These are phyloP conservation scores for Pristionchus fissidentatus DNA, from an alignment of 2,888 invertebrate genomes.

Conservation along the genomic window DNA sequence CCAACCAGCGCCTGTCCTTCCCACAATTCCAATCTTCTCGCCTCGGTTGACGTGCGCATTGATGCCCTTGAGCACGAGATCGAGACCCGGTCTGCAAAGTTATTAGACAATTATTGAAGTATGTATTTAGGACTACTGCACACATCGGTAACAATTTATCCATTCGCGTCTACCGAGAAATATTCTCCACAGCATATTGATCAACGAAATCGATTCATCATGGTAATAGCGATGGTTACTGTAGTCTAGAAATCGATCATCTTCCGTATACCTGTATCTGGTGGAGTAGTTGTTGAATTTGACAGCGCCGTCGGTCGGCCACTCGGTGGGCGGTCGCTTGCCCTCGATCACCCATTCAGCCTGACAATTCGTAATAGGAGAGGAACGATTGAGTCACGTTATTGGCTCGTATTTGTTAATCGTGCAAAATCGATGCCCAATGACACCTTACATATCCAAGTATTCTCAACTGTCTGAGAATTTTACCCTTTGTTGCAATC, in stretches of 20 bases:
- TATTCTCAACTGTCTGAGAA: background rate
- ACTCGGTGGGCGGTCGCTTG: slow-evolving; percentile 51
- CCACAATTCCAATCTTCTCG: slow-evolving; percentile 82
- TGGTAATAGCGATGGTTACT: too few relatives aligned
- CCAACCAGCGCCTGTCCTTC: slow-evolving; percentile 73
- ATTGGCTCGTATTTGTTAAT: background rate
- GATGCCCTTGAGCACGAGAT: slow-evolving; percentile 87
- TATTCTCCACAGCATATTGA: background rate
- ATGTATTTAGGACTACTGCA: background rate
- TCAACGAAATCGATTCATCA: too few relatives aligned
- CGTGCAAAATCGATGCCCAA: background rate
- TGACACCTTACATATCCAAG: background rate
- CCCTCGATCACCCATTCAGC: slow-evolving; percentile 64
- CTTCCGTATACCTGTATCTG: slow-evolving; percentile 42
- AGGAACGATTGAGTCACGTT: background rate
- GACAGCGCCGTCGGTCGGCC: slow-evolving; percentile 59
- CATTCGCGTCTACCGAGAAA: background rate
- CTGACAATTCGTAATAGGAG: slow-evolving; percentile 35
- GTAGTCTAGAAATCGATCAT: too few relatives aligned
- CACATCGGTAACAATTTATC: background rate
- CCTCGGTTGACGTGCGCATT: slow-evolving; percentile 82
- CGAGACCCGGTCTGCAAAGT: slow-evolving; percentile 76
- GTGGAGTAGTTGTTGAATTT: slow-evolving; percentile 59
- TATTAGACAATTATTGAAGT: background rate
- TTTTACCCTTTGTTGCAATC: background rate